Base-by-base conservation (phyloP, 2,888 invertebrate species). In the Mycogona germanica region DNA sequence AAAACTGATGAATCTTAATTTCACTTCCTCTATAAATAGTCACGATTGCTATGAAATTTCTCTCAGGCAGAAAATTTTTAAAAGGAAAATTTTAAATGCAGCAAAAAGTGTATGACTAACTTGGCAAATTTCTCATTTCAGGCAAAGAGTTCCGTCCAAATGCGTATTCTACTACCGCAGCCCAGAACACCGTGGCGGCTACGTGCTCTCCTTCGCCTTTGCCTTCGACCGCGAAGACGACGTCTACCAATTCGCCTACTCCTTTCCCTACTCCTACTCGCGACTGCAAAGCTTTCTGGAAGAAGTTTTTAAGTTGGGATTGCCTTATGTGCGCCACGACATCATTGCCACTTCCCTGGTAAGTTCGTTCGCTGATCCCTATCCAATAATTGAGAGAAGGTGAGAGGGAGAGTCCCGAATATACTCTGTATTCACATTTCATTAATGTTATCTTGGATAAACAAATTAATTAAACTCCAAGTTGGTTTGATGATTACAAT, bases 211-310 rank as follows among this genome's bases (percentile, higher is more conserved):
- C 64, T 84, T 97, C 67, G 84, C 89, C 0, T 96, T 96, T 68
- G 84, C 84, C 25, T 97, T 98, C 67, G 96, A 96, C 70, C 81
- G 81, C 53, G 93, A 95, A 67, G 91, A 92, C 62, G 95, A 96
- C 65, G 80, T 89, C 1, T 96, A 92, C 67, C 95, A 96, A 68
- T 97, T 98, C 71, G 81, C 92, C 1, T 79, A 96, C 63, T 84
- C 86, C 26, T 88, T 86, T 57, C 97, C 97, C 0, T 98, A 97
- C 68, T 89, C 93, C n/a, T 97, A 95, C 70, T 84, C 89, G 0
- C 76, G 87, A 52, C 76, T 89, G 49, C 87, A 95, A 70, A 82
- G 84, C 40, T 87, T 92, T 71, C 73, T 97, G 59, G 80, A 82
- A 35, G 70, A 78, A 60, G 73, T 91, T 57, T 83, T 85, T 64